Evolutionary conservation across 2,113 vertebrate species (phyloP), one percentile per base, ranked within the genome.

Genomic region (Callocephalon fimbriatum): DNA sequence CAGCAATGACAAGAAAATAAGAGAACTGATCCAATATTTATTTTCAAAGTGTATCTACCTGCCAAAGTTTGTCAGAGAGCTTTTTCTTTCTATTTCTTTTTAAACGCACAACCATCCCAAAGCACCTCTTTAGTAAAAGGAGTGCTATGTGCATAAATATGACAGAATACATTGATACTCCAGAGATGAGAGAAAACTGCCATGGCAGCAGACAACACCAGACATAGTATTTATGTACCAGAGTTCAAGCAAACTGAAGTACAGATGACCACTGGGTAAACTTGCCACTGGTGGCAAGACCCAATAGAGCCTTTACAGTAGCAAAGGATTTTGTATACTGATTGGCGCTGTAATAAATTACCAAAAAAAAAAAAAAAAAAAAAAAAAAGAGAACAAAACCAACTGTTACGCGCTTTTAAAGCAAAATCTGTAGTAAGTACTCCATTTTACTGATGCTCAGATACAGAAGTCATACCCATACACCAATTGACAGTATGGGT

Each of bases 21-120:
- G 53, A 89, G 65, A 95, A 89, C 62, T 10, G 40, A 89, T 78
- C 73, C 73, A 91, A 15, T 81, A 89, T 82, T 92, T 93, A 78
- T 68, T 90, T 90, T 85, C 10, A 56, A 91, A 92, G 58, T 19
- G 1, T 71, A 77, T 47, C 72, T 94, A 77, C 44, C 72, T 94
- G 38, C 38, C n/a, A 61, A 90, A 70, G 42, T 80, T 92, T 93
- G 17, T n/a, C 70, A 90, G 77, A 82, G 29, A 81, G 29, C 11
- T 67, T 77, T 76, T 80, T 27, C 2, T 12, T 20, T 26, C 38
- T n/a, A 35, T 23, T 58, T 56, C 48, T 71, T 45, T 45, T 20
- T 13, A 4, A 66, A 92, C 10, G 61, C 53, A 89, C 15, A 74
- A 25, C 26, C 9, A 75, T 22, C 35, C n/a, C 82, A 92, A 25